These are phyloP conservation scores for Diabrotica undecimpunctata DNA, from an alignment of 1,140 invertebrate genomes.

Conservation along the genomic window DNA sequence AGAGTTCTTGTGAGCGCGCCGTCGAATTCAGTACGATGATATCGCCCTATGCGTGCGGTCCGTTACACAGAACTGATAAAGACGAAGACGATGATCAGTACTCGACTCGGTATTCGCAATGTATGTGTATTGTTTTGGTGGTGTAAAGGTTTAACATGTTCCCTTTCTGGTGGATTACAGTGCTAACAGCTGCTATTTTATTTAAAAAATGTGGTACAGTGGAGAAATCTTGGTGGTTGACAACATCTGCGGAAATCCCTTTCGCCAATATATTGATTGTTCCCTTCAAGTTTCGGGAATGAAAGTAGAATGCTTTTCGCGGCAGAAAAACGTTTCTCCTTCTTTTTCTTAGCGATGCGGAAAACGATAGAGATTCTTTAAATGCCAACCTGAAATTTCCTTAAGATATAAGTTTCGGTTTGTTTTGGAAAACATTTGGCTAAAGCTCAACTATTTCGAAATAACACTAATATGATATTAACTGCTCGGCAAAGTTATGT, in stretches of 20 bases:
- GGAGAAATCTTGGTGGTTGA: not conserved
- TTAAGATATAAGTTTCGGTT: too few species aligned
- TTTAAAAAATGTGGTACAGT: not conserved
- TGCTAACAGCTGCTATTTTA: not conserved
- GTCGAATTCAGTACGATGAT: conserved; percentile 31
- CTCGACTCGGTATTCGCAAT: conserved; percentile 20
- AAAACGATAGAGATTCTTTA: too few species aligned
- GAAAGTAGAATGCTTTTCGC: not conserved
- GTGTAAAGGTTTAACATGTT: conserved; percentile 6
- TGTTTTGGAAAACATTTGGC: too few species aligned
- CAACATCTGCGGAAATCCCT: conserved; percentile 1
- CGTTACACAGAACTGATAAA: conserved; percentile 28
- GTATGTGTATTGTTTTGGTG: conserved; percentile 15
- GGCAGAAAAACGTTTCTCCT: not conserved
- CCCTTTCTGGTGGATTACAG: not conserved
- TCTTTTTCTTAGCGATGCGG: not conserved
- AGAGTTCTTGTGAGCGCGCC: not conserved
- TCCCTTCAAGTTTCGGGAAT: not conserved
- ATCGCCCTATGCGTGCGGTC: conserved; percentile 35
- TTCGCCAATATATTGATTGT: conserved; percentile 2
- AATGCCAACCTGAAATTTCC: too few species aligned
- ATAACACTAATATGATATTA: too few species aligned
- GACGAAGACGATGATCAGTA: conserved; percentile 25
- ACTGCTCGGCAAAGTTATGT: too few species aligned
- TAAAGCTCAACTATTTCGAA: too few species aligned